Evolutionary conservation across 1,140 invertebrate species (phyloP).

Genomic region (Hirudo medicinalis): DNA sequence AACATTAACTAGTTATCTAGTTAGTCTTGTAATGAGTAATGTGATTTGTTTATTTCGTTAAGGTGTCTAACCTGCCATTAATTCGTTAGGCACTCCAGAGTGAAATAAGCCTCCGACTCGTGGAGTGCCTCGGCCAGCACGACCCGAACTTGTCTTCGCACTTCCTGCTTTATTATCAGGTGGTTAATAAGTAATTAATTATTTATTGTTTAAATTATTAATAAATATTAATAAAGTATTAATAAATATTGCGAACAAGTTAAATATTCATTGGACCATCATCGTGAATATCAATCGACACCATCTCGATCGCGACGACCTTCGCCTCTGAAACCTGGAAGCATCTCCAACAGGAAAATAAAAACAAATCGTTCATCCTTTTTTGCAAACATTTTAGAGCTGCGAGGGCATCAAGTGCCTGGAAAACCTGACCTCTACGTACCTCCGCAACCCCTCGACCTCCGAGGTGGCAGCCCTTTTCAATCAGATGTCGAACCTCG

Average conservation of each 20-base stretch:
- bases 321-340: too few species aligned
- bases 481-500: conserved; percentile 3
- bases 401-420: background rate
- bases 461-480: background rate
- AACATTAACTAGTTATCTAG: too few species aligned
- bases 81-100: background rate
- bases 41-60: too few species aligned
- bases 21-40: too few species aligned
- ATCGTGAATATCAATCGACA: too few species aligned
- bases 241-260: too few species aligned
- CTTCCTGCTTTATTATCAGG: conserved; percentile 5
- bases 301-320: too few species aligned
- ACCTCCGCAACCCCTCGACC: background rate
- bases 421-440: background rate
- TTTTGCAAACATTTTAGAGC: background rate
- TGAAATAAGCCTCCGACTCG: background rate
- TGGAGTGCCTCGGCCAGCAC: background rate
- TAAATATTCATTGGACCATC: too few species aligned
- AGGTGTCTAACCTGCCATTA: too few species aligned
- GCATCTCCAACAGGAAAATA: too few species aligned
- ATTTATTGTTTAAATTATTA: background rate
- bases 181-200: background rate
- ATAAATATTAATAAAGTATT: background rate
- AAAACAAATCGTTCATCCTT: too few species aligned
- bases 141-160: background rate